Conservation (phyloP, 1,140 invertebrate genomes). For the Eufriesea mexicana region DNA sequence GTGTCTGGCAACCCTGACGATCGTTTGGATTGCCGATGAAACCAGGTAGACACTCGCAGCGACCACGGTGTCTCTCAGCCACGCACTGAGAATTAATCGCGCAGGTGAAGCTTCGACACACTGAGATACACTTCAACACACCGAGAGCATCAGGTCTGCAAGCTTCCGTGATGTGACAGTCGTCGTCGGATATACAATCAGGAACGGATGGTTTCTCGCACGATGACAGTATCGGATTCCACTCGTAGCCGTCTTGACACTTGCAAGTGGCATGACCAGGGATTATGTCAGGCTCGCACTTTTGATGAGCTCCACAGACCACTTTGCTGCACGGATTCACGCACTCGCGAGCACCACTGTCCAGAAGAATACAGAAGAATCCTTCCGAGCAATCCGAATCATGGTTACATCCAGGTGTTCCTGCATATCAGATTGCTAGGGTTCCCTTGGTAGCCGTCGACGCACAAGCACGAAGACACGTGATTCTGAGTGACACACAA, state of each 20-base stretch:
- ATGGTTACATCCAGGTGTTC: conserved; percentile 84
- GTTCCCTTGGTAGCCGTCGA: conserved; percentile 90
- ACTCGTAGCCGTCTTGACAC: conserved; percentile 89
- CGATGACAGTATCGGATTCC: conserved; percentile 90
- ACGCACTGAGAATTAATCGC: conserved; percentile 91
- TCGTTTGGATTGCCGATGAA: conserved; percentile 94
- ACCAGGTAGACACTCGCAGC: conserved; percentile 90
- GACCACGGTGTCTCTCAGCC: conserved; percentile 87
- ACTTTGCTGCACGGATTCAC: conserved; percentile 90
- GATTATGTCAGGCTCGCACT: conserved; percentile 86
- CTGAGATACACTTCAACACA: conserved; percentile 90
- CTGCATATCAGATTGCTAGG: conserved; percentile 88
- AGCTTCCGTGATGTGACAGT: conserved; percentile 87
- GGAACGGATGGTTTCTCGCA: conserved; percentile 94
- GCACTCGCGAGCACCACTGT: conserved; percentile 86
- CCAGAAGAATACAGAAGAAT: conserved; percentile 84
- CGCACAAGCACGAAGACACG: conserved; percentile 92
- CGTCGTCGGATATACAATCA: conserved; percentile 88
- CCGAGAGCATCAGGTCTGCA: conserved; percentile 92
- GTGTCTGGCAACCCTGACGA: conserved; percentile 89
- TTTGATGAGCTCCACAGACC: conserved; percentile 91
- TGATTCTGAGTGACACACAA: conserved; percentile 92
- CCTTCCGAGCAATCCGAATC: conserved; percentile 88
- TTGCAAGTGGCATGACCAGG: conserved; percentile 87
- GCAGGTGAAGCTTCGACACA: conserved; percentile 91